Evolutionary conservation across 2,888 invertebrate genomes (phyloP), one percentile per base, ranked within the genome.

Genomic region (Aphidius colemani): DNA sequence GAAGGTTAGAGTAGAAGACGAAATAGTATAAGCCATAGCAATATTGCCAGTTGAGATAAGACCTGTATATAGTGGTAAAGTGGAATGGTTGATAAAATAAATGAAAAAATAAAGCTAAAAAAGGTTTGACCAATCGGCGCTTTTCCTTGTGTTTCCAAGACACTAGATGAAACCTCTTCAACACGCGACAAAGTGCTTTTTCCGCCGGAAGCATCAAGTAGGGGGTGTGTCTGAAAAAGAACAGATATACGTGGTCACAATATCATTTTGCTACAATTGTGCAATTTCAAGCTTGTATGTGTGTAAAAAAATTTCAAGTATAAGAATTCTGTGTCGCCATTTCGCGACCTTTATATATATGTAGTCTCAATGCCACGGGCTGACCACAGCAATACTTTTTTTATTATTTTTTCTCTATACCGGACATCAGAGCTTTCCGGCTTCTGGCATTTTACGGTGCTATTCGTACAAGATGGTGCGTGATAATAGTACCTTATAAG

Each of bases 391-490:
- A 64, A 48, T 55, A 53, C 57, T 30, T 30, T 30, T 30, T 30
- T 30, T 30, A 30, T 30, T 30, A 5, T 30, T 30, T 30, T 30
- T 30, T 30, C 30, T 62, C 57, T 59, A 57, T 71, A 67, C 72
- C 69, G 74, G 73, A 73, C 73, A 71, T 72, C 30, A 30, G 30
- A 73, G 77, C 74, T 72, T 76, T 74, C 72, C 70, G 73, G 74
- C 55, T 48, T 76, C 76, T 71, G 76, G 74, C 76, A 72, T 77
- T 79, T 78, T 75, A 78, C 79, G 73, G 72, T 76, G 75, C 79
- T 76, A 80, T 80, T 80, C 72, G 74, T 74, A 73, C 80, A 80
- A 79, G 79, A 80, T 80, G 80, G 79, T 77, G 77, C 79, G 77
- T 78, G 79, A 80, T 80, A 80, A 80, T 80, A 77, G 78, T 72